Evolutionary conservation across 2,113 vertebrate genomes (phyloP), one percentile per base, ranked within the genome.

Genomic region (Oryzias melastigma): DNA sequence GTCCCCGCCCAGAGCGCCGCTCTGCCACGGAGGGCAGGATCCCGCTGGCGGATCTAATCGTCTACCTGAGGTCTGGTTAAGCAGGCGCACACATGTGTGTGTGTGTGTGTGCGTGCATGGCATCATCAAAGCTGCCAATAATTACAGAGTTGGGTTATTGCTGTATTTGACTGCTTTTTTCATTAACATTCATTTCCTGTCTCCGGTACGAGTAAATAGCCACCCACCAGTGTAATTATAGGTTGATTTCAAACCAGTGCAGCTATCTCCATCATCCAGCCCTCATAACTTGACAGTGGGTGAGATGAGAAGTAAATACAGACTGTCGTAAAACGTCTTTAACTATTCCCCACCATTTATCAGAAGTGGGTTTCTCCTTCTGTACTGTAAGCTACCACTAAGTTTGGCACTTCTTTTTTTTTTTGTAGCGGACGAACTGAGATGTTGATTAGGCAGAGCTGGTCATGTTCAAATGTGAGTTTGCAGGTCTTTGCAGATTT

Each of bases 181-280:
- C 93, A 94, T 94, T 93, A 93, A 92, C 93, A 92, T 94, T 94
- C 90, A 93, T 90, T 92, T 93, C 93, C 94, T 90, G 91, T 91
- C 91, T 91, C 92, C 89, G 84, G 91, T 70, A 65, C 82, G 87
- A 90, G 88, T 87, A 93, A 87, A 93, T 92, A 92, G 87, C 90
- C 90, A 81, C 91, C 90, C 91, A 93, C 83, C 70, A 82, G 90
- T 91, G 93, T 96, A 94, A 96, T 95, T 94, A 95, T 82, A 82
- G 91, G 91, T 90, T 92, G 90, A 93, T 92, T 93, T 95, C 92
- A 91, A 85, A 87, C 87, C 89, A 80, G 54, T 71, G 91, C 90
- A 89, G 88, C 93, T 93, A 91, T 91, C 93, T 65, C 90, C 71
- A 89, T 90, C 93, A 92, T 93, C 91, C 85, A 40, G 86, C 84